Percentiles rank a stretch among this genome's conserved stretches.
Conservation (phyloP, 2,888 invertebrate genomes). For the Acronicta leporina region DNA sequence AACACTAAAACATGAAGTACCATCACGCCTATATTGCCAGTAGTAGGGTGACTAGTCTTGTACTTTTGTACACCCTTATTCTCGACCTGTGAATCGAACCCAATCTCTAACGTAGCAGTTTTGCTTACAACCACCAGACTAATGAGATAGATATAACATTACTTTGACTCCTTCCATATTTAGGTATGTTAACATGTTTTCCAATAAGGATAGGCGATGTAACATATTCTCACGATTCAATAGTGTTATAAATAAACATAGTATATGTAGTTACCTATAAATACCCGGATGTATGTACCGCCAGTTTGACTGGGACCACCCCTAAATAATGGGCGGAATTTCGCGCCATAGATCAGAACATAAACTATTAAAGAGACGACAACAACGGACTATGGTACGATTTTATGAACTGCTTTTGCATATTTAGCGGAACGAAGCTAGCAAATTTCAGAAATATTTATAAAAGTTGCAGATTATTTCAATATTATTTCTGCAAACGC, state of each 20-base stretch:
- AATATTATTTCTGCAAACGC: neutral
- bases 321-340: conserved; percentile 80
- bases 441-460: conserved; percentile 21
- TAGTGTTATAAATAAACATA: conserved; percentile 35
- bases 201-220: conserved; percentile 7
- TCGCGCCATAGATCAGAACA: conserved; percentile 75
- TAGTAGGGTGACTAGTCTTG: too few relatives aligned
- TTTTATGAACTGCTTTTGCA: conserved; percentile 76
- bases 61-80: too few relatives aligned
- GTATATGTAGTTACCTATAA: conserved; percentile 66
- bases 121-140: too few relatives aligned
- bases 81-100: too few relatives aligned
- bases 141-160: too few relatives aligned
- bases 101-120: too few relatives aligned
- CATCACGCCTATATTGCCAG: too few relatives aligned
- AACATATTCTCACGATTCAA: conserved; percentile 19
- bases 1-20: too few relatives aligned
- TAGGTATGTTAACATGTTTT: conserved; percentile 4
- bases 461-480: neutral
- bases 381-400: conserved; percentile 65
- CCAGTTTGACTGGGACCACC: conserved; percentile 72
- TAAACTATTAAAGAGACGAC: conserved; percentile 77
- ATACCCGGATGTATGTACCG: conserved; percentile 68
- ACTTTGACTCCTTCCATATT: neutral
- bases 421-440: conserved; percentile 51